Evolutionary conservation across 2,888 invertebrate genomes (phyloP), one percentile per base, ranked within the genome.

Genomic region (Epistrophe grossulariae): DNA sequence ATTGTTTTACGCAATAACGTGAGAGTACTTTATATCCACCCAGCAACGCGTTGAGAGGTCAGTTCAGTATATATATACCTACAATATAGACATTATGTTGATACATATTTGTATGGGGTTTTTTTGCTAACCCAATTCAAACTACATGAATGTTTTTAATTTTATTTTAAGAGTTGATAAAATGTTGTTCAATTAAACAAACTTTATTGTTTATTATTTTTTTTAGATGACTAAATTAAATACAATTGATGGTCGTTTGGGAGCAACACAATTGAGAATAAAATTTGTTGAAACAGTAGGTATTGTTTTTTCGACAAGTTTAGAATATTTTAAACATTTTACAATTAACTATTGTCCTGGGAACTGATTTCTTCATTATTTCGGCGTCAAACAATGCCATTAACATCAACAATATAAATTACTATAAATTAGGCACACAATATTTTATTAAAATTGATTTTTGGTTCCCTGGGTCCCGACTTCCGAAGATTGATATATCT

Each of bases 1-100:
- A 82, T 82, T 85, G 78, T 85, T 85, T 85, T 82, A 78, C 78
- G 50, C 78, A 85, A 80, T 64, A 79, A 82, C 31, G 57, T 71
- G 76, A 31, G 68, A 70, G 70, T 43, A 66, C 55, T 84, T 73
- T 52, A 84, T 52, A 84, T 76, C 9, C 43, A 66, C 9, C 9
- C 43, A 50, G 5, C 43, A 11, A 28, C 10, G 8, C 50, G 19
- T 17, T 48, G 7, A 84, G 66, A 68, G 76, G 76, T 68, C 66
- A 52, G 57, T 52, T 59, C 19, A 57, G 13, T 11, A 6, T n/a
- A n/a, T n/a, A n/a, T n/a, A n/a, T 2, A 19, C 9, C 17, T 48
- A n/a, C n/a, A 48, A 48, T 13, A 13, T 40, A 45, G 2, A 17
- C 50, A 50, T 19, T 4, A 43, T 13, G 4, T 40, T 1, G 24